These are phyloP conservation scores for Cinclus cinclus DNA, from an alignment of 2,113 vertebrate genomes.

Conservation along the genomic window DNA sequence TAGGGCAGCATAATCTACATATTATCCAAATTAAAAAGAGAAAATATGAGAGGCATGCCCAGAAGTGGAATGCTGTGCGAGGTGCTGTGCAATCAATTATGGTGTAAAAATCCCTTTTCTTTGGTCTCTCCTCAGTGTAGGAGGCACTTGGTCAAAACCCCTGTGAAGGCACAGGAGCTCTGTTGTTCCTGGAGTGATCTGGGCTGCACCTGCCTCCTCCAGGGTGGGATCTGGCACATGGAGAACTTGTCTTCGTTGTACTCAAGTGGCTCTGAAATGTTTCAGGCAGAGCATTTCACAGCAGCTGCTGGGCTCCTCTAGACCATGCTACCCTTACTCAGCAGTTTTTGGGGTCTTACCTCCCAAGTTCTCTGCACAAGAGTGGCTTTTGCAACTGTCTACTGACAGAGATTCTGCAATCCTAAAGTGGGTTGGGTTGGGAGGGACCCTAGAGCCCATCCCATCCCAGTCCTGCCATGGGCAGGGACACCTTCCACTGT, in stretches of 20 bases:
- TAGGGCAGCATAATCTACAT: neutral
- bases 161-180: neutral
- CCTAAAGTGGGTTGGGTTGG: neutral
- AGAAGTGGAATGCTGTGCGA: neutral
- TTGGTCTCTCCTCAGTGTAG: neutral
- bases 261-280: neutral
- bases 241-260: accelerated
- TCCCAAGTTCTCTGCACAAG: neutral
- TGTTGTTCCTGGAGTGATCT: neutral
- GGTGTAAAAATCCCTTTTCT: neutral
- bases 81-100: accelerated
- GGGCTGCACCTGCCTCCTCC: neutral
- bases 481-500: neutral
- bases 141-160: neutral
- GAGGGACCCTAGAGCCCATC: neutral
- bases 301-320: neutral
- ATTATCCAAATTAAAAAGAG: neutral
- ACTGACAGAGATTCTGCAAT: neutral
- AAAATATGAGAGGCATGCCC: neutral
- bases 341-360: neutral
- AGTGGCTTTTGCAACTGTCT: neutral
- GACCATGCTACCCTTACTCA: accelerated
- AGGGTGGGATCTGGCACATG: neutral
- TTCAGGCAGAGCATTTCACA: neutral
- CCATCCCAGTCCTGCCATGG: neutral